These are phyloP conservation scores for Andrena cerasifolii DNA, from an alignment of 1,140 invertebrate genomes.

Conservation along the genomic window DNA sequence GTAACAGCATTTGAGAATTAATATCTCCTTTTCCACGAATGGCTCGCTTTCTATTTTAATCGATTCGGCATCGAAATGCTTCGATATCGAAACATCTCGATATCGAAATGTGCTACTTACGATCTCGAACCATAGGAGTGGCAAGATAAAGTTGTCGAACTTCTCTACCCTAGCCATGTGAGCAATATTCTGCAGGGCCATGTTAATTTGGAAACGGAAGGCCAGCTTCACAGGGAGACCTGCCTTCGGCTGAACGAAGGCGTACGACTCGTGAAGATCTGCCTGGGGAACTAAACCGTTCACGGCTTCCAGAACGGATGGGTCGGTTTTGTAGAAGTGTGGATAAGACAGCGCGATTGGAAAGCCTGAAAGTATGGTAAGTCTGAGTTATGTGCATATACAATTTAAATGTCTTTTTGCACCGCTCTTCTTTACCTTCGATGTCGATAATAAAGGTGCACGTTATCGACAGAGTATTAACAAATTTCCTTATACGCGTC, in stretches of 20 bases:
- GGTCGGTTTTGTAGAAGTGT: slow-evolving; percentile 91
- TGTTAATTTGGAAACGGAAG: slow-evolving; percentile 92
- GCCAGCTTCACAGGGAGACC: slow-evolving; percentile 89
- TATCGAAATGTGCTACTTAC: too few species aligned
- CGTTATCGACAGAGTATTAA: too few species aligned
- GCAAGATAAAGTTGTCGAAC: slow-evolving; percentile 87
- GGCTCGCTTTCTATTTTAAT: too few species aligned
- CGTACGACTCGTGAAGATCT: slow-evolving; percentile 87
- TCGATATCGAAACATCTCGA: too few species aligned
- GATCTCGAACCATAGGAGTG: slow-evolving; percentile 92
- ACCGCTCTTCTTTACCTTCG: too few species aligned
- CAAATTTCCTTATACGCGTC: too few species aligned
- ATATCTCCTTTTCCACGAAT: too few species aligned
- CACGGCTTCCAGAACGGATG: slow-evolving; percentile 85
- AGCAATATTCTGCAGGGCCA: slow-evolving; percentile 87
- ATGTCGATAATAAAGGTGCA: too few species aligned
- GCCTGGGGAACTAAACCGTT: slow-evolving; percentile 87
- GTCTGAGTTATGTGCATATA: neutral
- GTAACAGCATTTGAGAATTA: slow-evolving; percentile 61
- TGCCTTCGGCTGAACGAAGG: slow-evolving; percentile 89
- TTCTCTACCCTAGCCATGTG: slow-evolving; percentile 84
- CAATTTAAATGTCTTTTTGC: too few species aligned
- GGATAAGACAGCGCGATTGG: slow-evolving; percentile 94
- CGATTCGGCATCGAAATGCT: too few species aligned
- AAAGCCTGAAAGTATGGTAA: slow-evolving; percentile 83